Evolutionary conservation across 2,113 vertebrate genomes (phyloP).

Genomic region (Corapipo altera): DNA sequence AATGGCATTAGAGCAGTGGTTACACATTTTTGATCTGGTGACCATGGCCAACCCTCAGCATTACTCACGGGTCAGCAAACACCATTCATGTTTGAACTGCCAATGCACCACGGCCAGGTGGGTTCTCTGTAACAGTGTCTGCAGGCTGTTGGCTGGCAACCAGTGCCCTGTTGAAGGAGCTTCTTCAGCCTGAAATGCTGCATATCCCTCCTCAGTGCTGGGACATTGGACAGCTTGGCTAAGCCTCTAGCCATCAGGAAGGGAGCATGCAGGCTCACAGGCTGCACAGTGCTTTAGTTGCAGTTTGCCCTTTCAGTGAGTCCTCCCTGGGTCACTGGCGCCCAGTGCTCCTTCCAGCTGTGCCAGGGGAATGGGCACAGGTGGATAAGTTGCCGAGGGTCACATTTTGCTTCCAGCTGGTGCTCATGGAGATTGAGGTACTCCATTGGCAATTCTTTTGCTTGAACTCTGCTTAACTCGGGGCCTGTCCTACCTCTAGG

Average conservation of each 20-base stretch:
- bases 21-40: not conserved
- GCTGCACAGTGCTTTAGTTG: not conserved
- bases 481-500: not conserved
- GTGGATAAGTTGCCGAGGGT: not conserved
- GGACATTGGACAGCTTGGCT: not conserved
- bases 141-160: not conserved
- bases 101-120: not conserved
- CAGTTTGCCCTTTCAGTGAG: not conserved
- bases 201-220: not conserved
- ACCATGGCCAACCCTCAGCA: not conserved
- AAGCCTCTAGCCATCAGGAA: not conserved
- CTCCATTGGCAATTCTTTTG: accelerated
- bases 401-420: not conserved
- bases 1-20: not conserved
- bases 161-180: not conserved
- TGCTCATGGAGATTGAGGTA: not conserved
- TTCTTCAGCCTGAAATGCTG: not conserved
- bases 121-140: accelerated
- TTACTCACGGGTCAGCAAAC: not conserved
- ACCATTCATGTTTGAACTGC: not conserved
- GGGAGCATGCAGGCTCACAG: not conserved
- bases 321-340: not conserved
- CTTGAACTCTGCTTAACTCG: not conserved
- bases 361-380: accelerated
- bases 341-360: accelerated